phyloP scores from a whole-genome alignment of 2,113 vertebrate genomes.

The Procavia capensis region DNA sequence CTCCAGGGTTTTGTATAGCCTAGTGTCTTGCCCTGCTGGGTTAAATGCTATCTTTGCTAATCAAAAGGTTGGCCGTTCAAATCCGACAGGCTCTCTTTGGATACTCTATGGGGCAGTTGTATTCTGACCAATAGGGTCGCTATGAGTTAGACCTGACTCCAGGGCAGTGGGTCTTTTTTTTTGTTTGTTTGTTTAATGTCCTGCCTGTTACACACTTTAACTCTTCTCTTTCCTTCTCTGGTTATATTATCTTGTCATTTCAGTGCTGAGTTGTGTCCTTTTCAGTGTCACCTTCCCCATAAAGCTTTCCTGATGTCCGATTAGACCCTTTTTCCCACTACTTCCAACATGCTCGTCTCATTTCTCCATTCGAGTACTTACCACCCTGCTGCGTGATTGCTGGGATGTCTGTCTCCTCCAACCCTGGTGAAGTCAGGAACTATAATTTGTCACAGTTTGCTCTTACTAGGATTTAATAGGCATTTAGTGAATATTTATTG shows the following conservation, averaged over 20 bases:
- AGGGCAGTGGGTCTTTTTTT: too few relatives aligned
- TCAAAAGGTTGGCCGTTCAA: too few relatives aligned
- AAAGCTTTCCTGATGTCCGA: background rate
- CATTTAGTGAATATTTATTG: conserved; percentile 29
- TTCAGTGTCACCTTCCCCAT: background rate
- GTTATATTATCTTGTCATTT: background rate
- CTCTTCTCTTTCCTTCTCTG: background rate
- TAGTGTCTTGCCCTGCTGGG: background rate
- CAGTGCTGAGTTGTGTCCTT: background rate
- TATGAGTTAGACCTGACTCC: too few relatives aligned
- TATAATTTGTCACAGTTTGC: background rate
- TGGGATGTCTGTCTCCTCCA: background rate
- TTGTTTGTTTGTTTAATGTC: too few relatives aligned
- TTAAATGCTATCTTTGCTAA: too few relatives aligned
- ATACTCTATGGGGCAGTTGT: too few relatives aligned
- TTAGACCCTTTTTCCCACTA: background rate
- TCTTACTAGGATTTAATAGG: background rate
- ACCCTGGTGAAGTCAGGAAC: background rate
- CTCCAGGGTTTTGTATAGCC: background rate
- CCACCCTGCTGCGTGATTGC: background rate
- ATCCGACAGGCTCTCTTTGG: too few relatives aligned
- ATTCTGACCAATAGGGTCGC: too few relatives aligned
- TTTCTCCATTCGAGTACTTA: background rate
- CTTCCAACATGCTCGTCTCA: rapidly evolving
- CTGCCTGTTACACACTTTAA: background rate